These are phyloP conservation scores for Gymnosoma rotundatum DNA, from an alignment of 2,888 invertebrate genomes.

Conservation along the genomic window DNA sequence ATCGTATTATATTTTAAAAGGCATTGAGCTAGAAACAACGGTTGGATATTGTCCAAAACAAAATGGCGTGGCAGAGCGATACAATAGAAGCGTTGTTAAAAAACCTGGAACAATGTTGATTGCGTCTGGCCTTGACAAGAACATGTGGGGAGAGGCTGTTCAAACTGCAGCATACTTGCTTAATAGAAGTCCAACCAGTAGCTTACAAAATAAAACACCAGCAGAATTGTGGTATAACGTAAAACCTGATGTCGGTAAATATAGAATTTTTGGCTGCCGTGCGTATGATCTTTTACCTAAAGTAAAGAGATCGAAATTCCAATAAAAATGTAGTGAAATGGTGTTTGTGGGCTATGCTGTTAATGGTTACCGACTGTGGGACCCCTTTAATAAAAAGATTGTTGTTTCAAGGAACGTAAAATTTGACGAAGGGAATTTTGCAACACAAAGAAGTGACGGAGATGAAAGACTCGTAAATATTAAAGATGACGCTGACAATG, in stretches of 20 bases:
- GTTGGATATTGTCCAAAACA: slow-evolving; percentile 59
- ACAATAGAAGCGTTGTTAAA: slow-evolving; percentile 50
- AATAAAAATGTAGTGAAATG: slow-evolving; percentile 10
- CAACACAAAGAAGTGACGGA: not conserved
- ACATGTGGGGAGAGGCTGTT: slow-evolving; percentile 63
- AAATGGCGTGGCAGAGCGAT: slow-evolving; percentile 60
- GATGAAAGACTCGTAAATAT: not conserved
- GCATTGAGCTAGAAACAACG: slow-evolving; percentile 54
- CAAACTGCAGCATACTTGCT: not conserved
- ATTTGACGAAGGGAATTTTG: no score
- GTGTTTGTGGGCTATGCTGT: not conserved
- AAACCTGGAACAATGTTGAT: slow-evolving; percentile 50
- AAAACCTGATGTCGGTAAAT: slow-evolving; percentile 56
- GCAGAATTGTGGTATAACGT: slow-evolving; percentile 62
- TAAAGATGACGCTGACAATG: not conserved
- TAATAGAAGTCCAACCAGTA: slow-evolving; percentile 8
- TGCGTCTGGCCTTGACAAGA: slow-evolving; percentile 33
- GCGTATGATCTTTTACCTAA: slow-evolving; percentile 65
- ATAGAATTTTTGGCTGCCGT: slow-evolving; percentile 69
- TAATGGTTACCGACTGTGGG: not conserved
- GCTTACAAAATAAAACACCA: slow-evolving; percentile 24
- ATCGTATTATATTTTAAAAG: not conserved
- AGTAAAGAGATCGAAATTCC: slow-evolving; percentile 14
- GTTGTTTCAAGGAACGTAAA: not conserved
- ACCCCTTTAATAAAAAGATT: slow-evolving; percentile 1